phyloP scores from a whole-genome alignment of 2,888 invertebrate genomes.

The Metallyticus violacea region DNA sequence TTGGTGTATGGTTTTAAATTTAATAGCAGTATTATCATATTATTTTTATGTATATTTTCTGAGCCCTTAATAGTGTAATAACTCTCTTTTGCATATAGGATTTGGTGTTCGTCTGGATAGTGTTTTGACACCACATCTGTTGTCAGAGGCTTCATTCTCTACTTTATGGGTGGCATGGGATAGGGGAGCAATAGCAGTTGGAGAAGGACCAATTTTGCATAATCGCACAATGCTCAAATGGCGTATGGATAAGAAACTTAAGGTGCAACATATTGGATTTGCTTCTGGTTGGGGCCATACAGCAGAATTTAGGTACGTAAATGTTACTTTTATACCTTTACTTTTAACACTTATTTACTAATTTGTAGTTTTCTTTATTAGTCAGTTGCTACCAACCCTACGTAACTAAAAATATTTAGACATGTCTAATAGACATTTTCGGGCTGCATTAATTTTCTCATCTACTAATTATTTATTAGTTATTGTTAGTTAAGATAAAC shows the following conservation, averaged over 20 bases:
- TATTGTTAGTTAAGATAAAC: too few species aligned
- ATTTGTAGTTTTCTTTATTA: too few species aligned
- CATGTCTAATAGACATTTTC: too few species aligned
- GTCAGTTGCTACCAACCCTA: too few species aligned
- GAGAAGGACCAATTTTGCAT: conserved; percentile 55
- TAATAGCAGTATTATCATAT: too few species aligned
- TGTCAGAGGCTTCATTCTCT: conserved; percentile 57
- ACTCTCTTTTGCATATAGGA: conserved; percentile 44
- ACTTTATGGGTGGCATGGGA: conserved; percentile 71
- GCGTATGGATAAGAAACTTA: conserved; percentile 58
- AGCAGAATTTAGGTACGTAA: conserved; percentile 59
- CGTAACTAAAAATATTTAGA: too few species aligned
- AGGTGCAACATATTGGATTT: conserved; percentile 61
- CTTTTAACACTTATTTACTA: too few species aligned
- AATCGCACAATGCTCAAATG: conserved; percentile 58
- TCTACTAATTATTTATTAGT: too few species aligned
- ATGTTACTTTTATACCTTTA: neutral
- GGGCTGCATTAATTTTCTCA: too few species aligned
- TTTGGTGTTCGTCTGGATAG: conserved; percentile 62
- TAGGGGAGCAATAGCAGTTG: conserved; percentile 56
- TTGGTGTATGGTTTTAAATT: too few species aligned
- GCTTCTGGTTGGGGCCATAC: conserved; percentile 62
- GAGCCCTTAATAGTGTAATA: too few species aligned
- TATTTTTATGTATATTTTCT: too few species aligned
- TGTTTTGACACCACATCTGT: conserved; percentile 55